A percentile compares a stretch with the other conserved stretches of the same genome.
Conservation (phyloP, 1,140 invertebrate species). For the Drosophila biarmipes region DNA sequence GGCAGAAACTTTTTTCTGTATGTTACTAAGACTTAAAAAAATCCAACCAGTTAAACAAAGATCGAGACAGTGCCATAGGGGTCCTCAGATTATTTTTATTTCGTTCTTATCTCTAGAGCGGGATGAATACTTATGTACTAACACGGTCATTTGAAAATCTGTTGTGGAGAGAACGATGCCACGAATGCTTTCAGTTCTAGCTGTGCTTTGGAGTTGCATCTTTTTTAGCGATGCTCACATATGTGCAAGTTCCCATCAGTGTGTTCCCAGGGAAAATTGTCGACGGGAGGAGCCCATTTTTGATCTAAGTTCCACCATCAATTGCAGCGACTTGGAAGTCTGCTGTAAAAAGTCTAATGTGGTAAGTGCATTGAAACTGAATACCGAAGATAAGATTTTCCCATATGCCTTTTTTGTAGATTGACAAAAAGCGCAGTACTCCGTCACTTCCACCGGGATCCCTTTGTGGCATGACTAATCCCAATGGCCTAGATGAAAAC, state of each 20-base stretch:
- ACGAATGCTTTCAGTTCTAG: not conserved
- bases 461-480: not conserved
- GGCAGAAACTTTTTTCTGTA: no score
- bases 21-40: no score
- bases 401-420: not conserved
- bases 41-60: no score
- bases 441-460: no score
- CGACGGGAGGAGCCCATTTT: not conserved
- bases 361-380: not conserved
- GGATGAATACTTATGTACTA: not conserved
- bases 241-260: not conserved
- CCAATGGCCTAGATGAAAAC: not conserved
- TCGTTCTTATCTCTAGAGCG: not conserved
- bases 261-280: slow-evolving; percentile 1
- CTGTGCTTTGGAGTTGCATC: not conserved
- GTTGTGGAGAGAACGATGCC: not conserved
- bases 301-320: no score
- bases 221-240: not conserved
- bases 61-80: no score
- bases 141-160: not conserved
- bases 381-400: no score
- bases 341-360: slow-evolving; percentile 2
- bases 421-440: not conserved
- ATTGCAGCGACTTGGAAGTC: not conserved
- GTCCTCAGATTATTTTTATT: not conserved